Base-by-base conservation (phyloP, 1,140 invertebrate genomes). In the Drosophila baimaii region DNA sequence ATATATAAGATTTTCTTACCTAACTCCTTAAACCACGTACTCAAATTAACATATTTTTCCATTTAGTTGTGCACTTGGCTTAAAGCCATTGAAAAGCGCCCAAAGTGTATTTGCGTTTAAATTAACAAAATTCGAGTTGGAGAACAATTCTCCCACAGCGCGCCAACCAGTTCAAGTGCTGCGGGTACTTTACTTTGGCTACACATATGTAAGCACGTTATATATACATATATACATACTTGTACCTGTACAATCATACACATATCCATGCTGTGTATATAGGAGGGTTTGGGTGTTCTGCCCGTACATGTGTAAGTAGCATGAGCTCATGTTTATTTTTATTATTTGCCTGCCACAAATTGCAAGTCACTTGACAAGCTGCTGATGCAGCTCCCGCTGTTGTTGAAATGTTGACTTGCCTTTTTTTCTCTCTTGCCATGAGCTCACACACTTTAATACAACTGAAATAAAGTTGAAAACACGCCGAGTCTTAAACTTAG, bases 301-400 rank as follows among this genome's bases (percentile, higher is more conserved):
- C 73, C 69, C 77, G 59, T 86, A 86, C 79, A 79, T 79, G 64
- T 80, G 84, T 88, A 83, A 89, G 80, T 89, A 89, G 84, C 73
- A 90, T 91, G 90, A 91, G 86, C 80, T 91, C 90, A 91, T 91
- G 82, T 91, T 91, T 91, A 91, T 91, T 91, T 91, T 91, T 84
- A 90, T 84, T 76, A 77, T 77, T 89, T 89, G 77, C 65, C 54
- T 89, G 80, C 84, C 80, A 84, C 80, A 89, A 90, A 89, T 76
- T 91, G 90, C 90, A 91, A 91, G 90, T 91, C 90, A 91, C 90
- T 86, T 91, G 90, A 91, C 90, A 91, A 91, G 90, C 90, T 91
- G 90, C 86, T 91, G 90, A 91, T 91, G 90, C 90, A 91, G 90
- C 90, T 91, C 90, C 86, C 90, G 90, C 90, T 91, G 90, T 90